phyloP scores from a whole-genome alignment of 2,797 vertebrate genomes.

The Harpagifer antarcticus region DNA sequence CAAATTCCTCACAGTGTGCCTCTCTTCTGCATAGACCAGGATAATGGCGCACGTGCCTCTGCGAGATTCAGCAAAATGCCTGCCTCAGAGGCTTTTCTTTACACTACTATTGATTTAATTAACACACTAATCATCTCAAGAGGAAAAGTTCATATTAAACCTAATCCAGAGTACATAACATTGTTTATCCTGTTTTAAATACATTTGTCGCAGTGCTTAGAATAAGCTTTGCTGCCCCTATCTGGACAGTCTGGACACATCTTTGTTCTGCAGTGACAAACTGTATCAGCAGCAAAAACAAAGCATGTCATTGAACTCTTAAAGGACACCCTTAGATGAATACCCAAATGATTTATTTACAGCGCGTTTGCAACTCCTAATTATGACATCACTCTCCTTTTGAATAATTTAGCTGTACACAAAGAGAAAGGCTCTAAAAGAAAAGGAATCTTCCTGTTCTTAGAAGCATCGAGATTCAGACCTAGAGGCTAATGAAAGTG shows the following conservation, averaged over 20 bases:
- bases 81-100: background rate
- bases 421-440: constrained; percentile 10
- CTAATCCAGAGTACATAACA: background rate
- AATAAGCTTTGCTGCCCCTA: constrained; percentile 24
- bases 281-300: constrained; percentile 38
- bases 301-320: constrained; percentile 55
- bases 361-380: constrained; percentile 43
- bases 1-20: constrained; percentile 27
- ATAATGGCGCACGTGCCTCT: background rate
- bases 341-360: constrained; percentile 68
- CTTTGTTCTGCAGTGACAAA: constrained; percentile 4
- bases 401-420: constrained; percentile 50
- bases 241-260: constrained; percentile 36
- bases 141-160: background rate
- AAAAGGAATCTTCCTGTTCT: constrained; percentile 30
- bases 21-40: constrained; percentile 7
- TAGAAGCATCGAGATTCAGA: constrained; percentile 47
- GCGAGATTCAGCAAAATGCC: constrained; percentile 7
- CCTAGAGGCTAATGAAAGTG: constrained; percentile 69
- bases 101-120: background rate
- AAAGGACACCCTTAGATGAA: constrained; percentile 54
- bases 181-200: background rate
- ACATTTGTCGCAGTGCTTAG: constrained; percentile 7
- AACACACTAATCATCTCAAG: background rate
- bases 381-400: constrained; percentile 69